Conservation (phyloP, 2,113 vertebrate genomes). For the Xerus inauris region DNA sequence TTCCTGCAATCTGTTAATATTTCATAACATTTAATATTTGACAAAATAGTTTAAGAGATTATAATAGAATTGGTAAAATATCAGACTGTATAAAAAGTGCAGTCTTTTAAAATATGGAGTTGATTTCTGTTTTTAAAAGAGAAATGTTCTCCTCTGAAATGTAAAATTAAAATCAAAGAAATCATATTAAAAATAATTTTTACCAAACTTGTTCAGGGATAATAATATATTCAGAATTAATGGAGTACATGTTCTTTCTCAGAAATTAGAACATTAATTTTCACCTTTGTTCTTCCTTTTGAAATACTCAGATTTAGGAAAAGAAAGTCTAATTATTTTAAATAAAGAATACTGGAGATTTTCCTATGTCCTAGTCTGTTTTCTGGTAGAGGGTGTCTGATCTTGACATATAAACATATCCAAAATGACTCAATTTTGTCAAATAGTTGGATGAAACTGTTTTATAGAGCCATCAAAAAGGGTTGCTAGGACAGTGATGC, state of each 20-base stretch:
- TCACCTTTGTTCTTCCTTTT: neutral
- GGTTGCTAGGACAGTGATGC: neutral
- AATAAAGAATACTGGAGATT: neutral
- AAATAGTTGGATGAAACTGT: neutral
- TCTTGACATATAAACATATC: neutral
- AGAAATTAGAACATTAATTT: neutral
- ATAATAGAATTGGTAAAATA: neutral
- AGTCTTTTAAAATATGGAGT: neutral
- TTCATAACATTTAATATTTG: neutral
- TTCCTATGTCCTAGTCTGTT: neutral
- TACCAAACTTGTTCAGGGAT: neutral
- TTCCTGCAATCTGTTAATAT: neutral
- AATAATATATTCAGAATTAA: neutral
- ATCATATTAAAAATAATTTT: neutral
- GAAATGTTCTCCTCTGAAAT: neutral
- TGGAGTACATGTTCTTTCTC: neutral
- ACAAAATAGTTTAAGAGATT: neutral
- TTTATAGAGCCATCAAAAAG: neutral
- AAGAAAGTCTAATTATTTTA: neutral
- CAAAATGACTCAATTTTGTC: neutral
- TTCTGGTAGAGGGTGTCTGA: fast-evolving
- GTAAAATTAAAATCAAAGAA: neutral
- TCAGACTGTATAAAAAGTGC: neutral
- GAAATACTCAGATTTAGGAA: neutral
- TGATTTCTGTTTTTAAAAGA: neutral